A percentile compares a stretch with the other conserved stretches of the same genome.
Conservation (phyloP, 2,888 invertebrate genomes). For the Aleiodes alternator region DNA sequence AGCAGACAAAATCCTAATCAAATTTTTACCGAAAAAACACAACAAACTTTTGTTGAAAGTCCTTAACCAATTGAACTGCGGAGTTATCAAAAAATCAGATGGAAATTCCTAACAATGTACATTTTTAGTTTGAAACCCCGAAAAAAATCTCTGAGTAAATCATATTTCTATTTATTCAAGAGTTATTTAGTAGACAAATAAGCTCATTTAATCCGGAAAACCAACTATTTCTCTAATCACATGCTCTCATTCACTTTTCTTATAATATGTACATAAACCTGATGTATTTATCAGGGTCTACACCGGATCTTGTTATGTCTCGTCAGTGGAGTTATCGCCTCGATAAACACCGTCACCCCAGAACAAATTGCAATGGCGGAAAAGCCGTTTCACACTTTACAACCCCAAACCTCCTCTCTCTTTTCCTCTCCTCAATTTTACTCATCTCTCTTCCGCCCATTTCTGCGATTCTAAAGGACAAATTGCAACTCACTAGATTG, state of each 20-base stretch:
- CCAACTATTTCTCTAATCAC: not conserved
- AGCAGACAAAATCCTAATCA: too few relatives aligned
- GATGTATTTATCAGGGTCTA: conserved; percentile 12
- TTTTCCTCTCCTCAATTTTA: conserved; percentile 4
- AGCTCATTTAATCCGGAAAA: not conserved
- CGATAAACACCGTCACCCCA: conserved; percentile 35
- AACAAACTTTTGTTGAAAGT: too few relatives aligned
- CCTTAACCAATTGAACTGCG: too few relatives aligned
- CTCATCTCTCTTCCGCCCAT: not conserved
- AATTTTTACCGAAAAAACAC: too few relatives aligned
- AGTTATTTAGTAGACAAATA: not conserved
- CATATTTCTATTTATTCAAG: conserved; percentile 10
- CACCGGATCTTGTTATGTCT: conserved; percentile 31
- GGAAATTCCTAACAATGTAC: too few relatives aligned
- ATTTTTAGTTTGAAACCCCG: too few relatives aligned
- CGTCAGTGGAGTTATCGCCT: conserved; percentile 30
- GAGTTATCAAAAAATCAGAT: too few relatives aligned
- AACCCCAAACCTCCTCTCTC: not conserved
- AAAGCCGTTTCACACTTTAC: conserved; percentile 29
- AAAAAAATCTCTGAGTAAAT: too few relatives aligned
- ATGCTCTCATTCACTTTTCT: conserved; percentile 16
- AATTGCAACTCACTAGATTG: conserved; percentile 27
- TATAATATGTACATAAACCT: not conserved
- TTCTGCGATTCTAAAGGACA: conserved; percentile 7
- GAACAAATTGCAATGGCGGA: conserved; percentile 31